Evolutionary conservation across 2,113 vertebrate genomes (phyloP).

Genomic region (Pycnonotus jocosus): DNA sequence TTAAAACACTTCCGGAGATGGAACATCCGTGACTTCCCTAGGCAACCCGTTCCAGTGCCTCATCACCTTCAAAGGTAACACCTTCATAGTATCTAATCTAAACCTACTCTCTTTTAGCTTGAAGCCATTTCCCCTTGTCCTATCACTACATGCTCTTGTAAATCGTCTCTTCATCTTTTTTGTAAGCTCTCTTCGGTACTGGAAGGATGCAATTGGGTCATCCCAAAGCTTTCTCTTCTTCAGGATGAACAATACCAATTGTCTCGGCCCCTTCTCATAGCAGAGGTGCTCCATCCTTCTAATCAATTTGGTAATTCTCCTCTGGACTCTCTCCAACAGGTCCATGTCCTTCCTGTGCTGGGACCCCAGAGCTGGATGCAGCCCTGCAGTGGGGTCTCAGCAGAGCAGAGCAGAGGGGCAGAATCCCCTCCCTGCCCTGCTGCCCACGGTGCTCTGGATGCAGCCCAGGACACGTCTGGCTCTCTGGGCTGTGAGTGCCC

Average conservation of each 20-base stretch:
- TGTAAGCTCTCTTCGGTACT: not conserved
- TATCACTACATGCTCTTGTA: not conserved
- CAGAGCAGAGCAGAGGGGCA: not conserved
- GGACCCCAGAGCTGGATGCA: not conserved
- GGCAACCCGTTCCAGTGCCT: not conserved
- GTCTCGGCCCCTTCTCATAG: not conserved
- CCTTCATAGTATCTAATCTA: accelerated
- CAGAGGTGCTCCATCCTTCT: not conserved
- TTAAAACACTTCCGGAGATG: not conserved
- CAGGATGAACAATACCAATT: not conserved
- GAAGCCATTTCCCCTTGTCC: not conserved
- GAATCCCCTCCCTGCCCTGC: not conserved
- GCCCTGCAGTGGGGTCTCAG: accelerated
- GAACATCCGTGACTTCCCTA: not conserved
- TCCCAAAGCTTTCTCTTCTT: too few species aligned
- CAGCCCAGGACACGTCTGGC: accelerated
- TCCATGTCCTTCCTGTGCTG: not conserved
- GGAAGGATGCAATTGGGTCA: not conserved
- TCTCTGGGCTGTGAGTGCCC: accelerated
- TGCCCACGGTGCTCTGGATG: not conserved
- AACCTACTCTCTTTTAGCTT: not conserved
- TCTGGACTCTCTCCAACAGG: not conserved
- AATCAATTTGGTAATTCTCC: too few species aligned
- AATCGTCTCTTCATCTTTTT: not conserved
- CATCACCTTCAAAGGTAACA: not conserved